These are phyloP conservation scores for Germaria angustata DNA, from an alignment of 2,888 invertebrate genomes.

Conservation along the genomic window DNA sequence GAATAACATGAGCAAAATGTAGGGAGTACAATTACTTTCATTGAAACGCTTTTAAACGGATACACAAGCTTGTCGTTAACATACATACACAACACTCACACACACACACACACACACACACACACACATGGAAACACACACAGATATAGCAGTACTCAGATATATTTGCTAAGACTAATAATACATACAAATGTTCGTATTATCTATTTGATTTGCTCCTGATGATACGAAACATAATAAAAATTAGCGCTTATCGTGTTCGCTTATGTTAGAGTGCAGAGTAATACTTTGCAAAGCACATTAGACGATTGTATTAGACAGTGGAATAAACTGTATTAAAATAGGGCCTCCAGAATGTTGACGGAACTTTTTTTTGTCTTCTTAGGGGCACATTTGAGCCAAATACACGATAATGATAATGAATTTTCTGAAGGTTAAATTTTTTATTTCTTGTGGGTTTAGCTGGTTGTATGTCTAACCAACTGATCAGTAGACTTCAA, in stretches of 20 bases:
- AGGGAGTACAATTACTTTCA: background rate
- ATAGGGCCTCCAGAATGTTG: background rate
- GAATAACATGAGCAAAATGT: background rate
- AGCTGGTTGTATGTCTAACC: too few relatives aligned
- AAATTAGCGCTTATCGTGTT: constrained; percentile 65
- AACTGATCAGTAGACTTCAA: too few relatives aligned
- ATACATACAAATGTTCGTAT: background rate
- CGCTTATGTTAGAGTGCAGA: constrained; percentile 56
- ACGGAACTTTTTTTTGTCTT: background rate
- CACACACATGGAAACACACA: background rate
- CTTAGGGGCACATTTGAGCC: too few relatives aligned
- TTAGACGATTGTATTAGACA: background rate
- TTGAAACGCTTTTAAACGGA: background rate
- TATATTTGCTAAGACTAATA: background rate
- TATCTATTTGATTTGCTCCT: constrained; percentile 58
- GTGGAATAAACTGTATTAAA: background rate
- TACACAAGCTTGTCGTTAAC: background rate
- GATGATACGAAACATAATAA: constrained; percentile 54
- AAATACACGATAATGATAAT: too few relatives aligned
- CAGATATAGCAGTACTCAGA: too few relatives aligned
- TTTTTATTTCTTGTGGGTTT: too few relatives aligned
- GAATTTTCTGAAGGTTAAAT: too few relatives aligned
- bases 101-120: background rate
- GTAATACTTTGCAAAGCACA: constrained; percentile 39
- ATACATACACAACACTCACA: background rate